Evolutionary conservation across 2,797 vertebrate species (phyloP).

Genomic region (Tauraco hartlaubi): DNA sequence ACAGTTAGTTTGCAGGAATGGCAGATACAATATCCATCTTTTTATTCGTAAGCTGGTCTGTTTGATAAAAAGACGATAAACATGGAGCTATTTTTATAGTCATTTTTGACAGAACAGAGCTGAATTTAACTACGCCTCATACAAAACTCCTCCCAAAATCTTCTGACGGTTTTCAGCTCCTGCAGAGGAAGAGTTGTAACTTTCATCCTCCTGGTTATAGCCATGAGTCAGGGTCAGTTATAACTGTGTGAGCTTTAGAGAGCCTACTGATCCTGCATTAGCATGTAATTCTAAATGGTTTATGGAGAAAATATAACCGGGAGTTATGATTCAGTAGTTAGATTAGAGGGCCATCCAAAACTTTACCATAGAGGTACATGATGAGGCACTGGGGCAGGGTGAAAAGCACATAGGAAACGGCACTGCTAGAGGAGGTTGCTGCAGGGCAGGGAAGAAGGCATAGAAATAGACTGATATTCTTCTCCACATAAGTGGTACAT

Average conservation of each 20-base stretch:
- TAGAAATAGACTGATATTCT: neutral
- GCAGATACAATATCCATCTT: neutral
- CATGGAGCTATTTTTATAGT: neutral
- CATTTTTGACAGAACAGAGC: neutral
- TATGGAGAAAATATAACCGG: neutral
- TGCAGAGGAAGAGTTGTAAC: neutral
- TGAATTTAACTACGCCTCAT: neutral
- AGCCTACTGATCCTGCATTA: neutral
- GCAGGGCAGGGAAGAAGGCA: neutral
- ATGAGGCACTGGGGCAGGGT: neutral
- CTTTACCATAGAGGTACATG: neutral
- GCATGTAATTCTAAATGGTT: neutral
- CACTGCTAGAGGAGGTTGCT: neutral
- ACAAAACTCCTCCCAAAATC: neutral
- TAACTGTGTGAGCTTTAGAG: neutral
- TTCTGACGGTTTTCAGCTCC: neutral
- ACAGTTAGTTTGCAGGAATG: neutral
- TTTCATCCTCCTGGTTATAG: neutral
- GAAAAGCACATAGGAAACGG: accelerated
- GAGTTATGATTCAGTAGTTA: neutral
- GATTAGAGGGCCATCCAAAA: neutral
- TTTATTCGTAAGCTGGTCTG: neutral
- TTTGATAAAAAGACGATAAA: neutral
- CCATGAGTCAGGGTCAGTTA: neutral
- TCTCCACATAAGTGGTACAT: neutral